Conservation (phyloP, 2,797 vertebrate species). For the Peromyscus aztecus region DNA sequence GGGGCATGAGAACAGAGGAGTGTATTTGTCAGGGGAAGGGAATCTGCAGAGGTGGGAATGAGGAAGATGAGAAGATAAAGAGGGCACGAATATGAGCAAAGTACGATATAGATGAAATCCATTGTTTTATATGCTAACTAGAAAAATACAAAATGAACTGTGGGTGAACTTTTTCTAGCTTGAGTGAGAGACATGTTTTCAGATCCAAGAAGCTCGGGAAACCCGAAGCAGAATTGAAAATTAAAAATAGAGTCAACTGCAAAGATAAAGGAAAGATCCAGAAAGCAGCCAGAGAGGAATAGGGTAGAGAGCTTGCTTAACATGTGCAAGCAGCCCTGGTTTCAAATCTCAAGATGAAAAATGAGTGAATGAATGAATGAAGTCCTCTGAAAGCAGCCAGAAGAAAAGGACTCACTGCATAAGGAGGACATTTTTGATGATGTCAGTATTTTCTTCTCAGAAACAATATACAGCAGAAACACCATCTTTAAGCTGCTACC, state of each 20-base stretch:
- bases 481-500: background rate
- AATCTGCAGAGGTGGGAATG: background rate
- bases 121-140: background rate
- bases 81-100: background rate
- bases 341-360: background rate
- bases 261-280: conserved; percentile 18
- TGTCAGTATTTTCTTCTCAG: background rate
- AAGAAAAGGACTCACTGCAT: background rate
- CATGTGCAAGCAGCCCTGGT: background rate
- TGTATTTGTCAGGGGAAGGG: background rate
- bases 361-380: too few species aligned
- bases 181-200: background rate
- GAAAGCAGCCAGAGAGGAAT: background rate
- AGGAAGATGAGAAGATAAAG: background rate
- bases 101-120: background rate
- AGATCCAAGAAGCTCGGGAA: conserved; percentile 1
- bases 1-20: background rate
- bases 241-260: background rate
- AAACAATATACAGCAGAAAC: background rate
- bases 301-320: background rate
- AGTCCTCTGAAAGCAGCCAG: background rate
- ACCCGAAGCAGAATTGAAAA: conserved; percentile 14
- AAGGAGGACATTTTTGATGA: background rate
- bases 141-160: background rate
- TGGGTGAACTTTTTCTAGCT: background rate